Base-by-base conservation (phyloP, 2,113 vertebrate species). In the Talpa occidentalis region DNA sequence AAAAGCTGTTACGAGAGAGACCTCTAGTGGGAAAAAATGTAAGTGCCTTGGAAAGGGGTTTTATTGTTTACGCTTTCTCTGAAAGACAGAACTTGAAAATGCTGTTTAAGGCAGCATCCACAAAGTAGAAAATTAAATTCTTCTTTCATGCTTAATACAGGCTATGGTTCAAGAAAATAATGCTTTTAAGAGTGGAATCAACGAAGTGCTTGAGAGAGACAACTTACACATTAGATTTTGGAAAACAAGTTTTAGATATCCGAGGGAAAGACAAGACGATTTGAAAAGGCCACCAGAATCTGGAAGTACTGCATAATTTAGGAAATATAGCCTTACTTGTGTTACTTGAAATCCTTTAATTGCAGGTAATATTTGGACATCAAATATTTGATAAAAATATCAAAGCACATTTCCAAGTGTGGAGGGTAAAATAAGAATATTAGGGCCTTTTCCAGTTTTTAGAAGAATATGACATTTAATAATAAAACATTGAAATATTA, bases 1-100 rank as follows among this genome's bases (percentile, higher is more conserved):
- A 95, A 99, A 99, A 98, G 98, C 98, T 99, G 99, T 98, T 98
- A 98, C 99, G 98, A 99, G 97, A 99, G 99, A 99, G 99, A 99
- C 99, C 99, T 99, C 99, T 99, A 99, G 99, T 99, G 99, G 98
- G 6, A 79, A 91, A 96, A 94, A 84, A 52, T 67, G 86, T 74
- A 97, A 96, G 79, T 88, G 69, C 72, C 84, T 96, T 44, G 32
- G 64, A 70, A 70, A 91, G 37, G 26, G 3, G 11, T 88, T 95
- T 97, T 93, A 92, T 96, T 97, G 96, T 97, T 96, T 86, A 79
- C 21, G 62, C 14, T 64, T 85, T 47, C 5, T 70, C 59, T 40
- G 70, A 86, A 87, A 83, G 80, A 44, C 0, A 0, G 59, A 96
- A 69, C 66, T 94, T 92, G 80, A 2, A 22, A 24, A 6, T 7